A percentile compares a stretch with the other conserved stretches of the same genome.
These are phyloP conservation scores for Centruroides vittatus DNA, from an alignment of 1,140 invertebrate genomes.

Conservation along the genomic window DNA sequence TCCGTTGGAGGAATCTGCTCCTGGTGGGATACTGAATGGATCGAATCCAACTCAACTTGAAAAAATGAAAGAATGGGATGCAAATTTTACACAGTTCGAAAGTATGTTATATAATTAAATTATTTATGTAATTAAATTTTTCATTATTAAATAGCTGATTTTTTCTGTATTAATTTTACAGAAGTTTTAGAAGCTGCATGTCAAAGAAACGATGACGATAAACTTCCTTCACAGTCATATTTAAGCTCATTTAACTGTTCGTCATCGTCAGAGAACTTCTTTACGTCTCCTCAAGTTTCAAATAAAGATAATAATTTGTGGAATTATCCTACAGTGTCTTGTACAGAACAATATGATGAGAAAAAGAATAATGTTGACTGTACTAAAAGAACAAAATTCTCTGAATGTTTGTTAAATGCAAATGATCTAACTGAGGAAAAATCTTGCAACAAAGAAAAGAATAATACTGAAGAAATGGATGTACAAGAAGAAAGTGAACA, in stretches of 20 bases:
- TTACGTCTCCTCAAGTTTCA: too few species aligned
- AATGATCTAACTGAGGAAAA: background rate
- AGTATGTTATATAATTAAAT: background rate
- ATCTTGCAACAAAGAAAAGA: background rate
- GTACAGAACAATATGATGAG: too few species aligned
- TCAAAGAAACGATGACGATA: constrained; percentile 2
- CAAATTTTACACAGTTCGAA: constrained; percentile 10
- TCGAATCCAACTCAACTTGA: constrained; percentile 4
- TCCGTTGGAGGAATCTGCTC: constrained; percentile 8
- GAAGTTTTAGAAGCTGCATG: constrained; percentile 7
- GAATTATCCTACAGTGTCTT: too few species aligned
- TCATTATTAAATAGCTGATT: background rate
- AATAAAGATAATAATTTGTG: too few species aligned
- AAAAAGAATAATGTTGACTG: too few species aligned
- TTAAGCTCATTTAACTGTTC: too few species aligned
- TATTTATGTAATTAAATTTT: background rate
- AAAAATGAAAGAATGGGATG: constrained; percentile 13
- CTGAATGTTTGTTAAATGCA: too few species aligned
- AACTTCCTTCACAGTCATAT: background rate
- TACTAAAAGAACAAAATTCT: too few species aligned
- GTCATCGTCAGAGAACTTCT: too few species aligned
- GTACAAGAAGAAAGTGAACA: constrained; percentile 1
- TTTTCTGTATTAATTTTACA: background rate
- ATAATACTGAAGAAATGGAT: background rate
- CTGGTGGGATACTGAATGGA: constrained; percentile 7